phyloP scores from a whole-genome alignment of 2,113 vertebrate species.

The Plecturocebus donacophilus region DNA sequence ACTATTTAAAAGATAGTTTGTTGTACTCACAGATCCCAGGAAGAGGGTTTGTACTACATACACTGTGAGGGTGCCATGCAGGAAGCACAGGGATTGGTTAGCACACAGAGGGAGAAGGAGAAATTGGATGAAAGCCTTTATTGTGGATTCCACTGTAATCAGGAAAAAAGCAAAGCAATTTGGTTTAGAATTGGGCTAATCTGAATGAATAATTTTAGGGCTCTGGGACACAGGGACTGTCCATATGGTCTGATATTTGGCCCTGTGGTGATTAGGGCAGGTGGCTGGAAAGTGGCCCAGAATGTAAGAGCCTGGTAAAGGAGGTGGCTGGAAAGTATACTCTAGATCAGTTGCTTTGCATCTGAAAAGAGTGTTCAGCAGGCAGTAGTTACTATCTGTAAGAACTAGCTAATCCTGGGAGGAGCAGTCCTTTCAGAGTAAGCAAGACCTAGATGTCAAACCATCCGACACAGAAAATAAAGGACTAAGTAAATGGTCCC shows the following conservation, averaged over 20 bases:
- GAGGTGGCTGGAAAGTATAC: too few relatives aligned
- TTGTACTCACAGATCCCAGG: neutral
- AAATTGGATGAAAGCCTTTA: neutral
- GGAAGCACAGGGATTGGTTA: neutral
- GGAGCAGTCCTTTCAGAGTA: neutral
- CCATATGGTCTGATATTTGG: neutral
- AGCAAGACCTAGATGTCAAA: neutral
- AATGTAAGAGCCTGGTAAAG: neutral
- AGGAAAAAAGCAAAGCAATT: neutral
- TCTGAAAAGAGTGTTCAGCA: neutral
- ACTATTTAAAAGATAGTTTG: neutral
- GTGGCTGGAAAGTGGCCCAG: neutral
- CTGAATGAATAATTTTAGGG: neutral
- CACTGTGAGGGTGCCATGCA: accelerated
- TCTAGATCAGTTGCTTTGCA: neutral
- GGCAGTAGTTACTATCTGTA: neutral
- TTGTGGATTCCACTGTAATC: neutral
- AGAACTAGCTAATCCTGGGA: neutral
- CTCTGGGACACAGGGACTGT: neutral
- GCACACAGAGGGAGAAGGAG: neutral
- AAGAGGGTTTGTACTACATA: neutral
- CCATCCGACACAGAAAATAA: neutral
- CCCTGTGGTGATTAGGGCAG: neutral
- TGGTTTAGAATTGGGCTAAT: neutral
- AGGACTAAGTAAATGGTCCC: neutral